Base-by-base conservation (phyloP, 2,113 vertebrate genomes). In the Toxotes chatareus region DNA sequence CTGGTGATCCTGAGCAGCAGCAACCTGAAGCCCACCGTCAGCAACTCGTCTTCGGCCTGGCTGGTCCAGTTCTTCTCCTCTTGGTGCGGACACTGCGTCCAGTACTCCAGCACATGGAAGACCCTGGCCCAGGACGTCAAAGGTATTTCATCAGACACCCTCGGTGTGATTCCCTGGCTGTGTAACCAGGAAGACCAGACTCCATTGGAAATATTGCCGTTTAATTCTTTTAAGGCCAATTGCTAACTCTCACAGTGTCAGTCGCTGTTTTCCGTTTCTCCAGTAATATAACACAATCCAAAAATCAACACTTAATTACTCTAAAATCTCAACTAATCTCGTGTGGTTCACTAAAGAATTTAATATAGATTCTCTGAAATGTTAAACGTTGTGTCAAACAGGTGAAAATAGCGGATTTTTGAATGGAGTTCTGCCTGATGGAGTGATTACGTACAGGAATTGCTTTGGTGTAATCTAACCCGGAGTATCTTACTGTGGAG, bases 51-150 rank as follows among this genome's bases (percentile, higher is more conserved):
- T 40, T 91, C 95, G 73, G 97, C 97, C 81, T 99, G 98, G 97
- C 89, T 98, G 34, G 86, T 98, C 89, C 97, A 99, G 96, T 99
- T 99, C 91, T 98, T 95, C 94, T 98, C 97, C 19, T 98, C 97
- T 72, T 97, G 97, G 95, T 99, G 98, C 80, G 97, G 98, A 55
- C 98, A 99, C 94, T 99, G 98, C 92, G 89, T 97, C 93, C 96
- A 96, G 93, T 99, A 97, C 93, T 98, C 98, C 76, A 94, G 96
- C 88, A 97, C 96, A 49, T 99, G 98, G 98, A 96, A 95, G 84
- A 95, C 93, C 6, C 91, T 99, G 93, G 97, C 96, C 5, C 93
- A 87, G 27, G 97, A 99, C 83, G 97, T 99, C 62, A 95, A 93
- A 96, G 98, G 98, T 98, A 88, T 55, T 57, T 46, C 6, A 8